Evolutionary conservation across 2,888 invertebrate genomes (phyloP), one percentile per base, ranked within the genome.

Genomic region (Glaucopsyche alexis): DNA sequence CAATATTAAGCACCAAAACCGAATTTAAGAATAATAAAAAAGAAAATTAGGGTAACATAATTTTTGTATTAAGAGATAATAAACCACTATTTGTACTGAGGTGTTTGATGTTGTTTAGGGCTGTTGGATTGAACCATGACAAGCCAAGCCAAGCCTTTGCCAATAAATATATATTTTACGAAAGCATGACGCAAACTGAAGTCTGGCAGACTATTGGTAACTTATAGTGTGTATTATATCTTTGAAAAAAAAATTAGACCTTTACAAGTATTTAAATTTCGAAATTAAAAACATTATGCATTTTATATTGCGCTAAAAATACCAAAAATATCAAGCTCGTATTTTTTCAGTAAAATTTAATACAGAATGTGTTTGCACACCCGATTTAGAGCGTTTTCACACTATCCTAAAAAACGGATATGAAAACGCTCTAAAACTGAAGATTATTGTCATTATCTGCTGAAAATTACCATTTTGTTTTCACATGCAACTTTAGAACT

Each of bases 151-250:
- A 29, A 29, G 74, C 70, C 71, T 75, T 75, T 73, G 76, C 73
- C 69, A 74, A 52, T 64, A 45, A 52, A 64, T 38, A 45, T 52
- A 60, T 45, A 19, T 65, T 71, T 55, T 71, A 71, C 70, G 67
- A 69, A 66, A 67, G 45, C 49, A 29, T 72, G 70, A 67, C 81
- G 81, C 82, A 80, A 79, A 79, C 77, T 80, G 80, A 79, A 78
- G 78, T 75, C 78, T 80, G 80, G 80, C 83, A 81, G 82, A 81
- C 50, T 70, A 49, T 75, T 89, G 90, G 90, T 89, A 91, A 89
- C 88, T 88, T 81, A 84, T 42, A 42, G 6, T 42, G 7, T 42
- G 42, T 42, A 42, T 42, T 42, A 6, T 8, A 42, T 42, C 42
- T 42, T 5, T 29, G 29, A 29, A 29, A 29, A 29, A 1, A 29